Percentiles rank a stretch among this genome's conserved stretches.
These are phyloP conservation scores for Macrocentrus cingulum DNA, from an alignment of 1,140 invertebrate species.

Conservation along the genomic window DNA sequence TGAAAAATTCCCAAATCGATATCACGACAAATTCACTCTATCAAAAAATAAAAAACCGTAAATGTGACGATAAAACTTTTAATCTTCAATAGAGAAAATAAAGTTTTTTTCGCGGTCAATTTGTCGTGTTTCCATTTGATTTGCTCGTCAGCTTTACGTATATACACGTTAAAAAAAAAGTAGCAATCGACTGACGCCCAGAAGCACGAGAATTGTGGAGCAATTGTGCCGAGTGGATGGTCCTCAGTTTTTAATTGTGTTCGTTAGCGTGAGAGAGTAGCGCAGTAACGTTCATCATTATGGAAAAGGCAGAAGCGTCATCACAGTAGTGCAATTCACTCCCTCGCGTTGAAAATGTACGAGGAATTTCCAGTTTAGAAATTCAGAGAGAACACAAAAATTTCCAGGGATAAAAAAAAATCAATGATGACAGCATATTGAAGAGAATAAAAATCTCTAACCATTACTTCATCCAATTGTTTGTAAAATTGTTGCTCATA, in stretches of 20 bases:
- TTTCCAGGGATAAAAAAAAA: neutral
- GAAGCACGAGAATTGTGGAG: slow-evolving; percentile 28
- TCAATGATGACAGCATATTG: neutral
- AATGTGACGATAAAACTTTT: too few species aligned
- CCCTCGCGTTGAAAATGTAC: too few species aligned
- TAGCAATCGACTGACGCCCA: slow-evolving; percentile 11
- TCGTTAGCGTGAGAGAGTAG: slow-evolving; percentile 33
- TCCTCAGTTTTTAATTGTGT: slow-evolving; percentile 36
- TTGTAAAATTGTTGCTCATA: neutral
- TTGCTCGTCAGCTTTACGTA: too few species aligned
- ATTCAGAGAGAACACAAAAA: neutral
- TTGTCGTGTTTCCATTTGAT: too few species aligned
- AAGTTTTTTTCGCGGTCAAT: too few species aligned
- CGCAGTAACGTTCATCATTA: slow-evolving; percentile 33
- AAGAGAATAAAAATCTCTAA: slow-evolving; percentile 7
- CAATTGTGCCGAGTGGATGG: slow-evolving; percentile 33
- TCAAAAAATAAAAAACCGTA: too few species aligned
- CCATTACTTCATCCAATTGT: slow-evolving; percentile 4
- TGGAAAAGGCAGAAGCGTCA: slow-evolving; percentile 18
- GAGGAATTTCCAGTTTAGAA: slow-evolving; percentile 5
- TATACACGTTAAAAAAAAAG: neutral
- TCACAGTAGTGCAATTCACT: slow-evolving; percentile 15
- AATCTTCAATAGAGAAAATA: too few species aligned
- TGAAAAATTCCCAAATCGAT: too few species aligned
- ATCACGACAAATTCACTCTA: too few species aligned